Conservation (phyloP, 2,888 invertebrate genomes). For the Chymomyza fuscimana region DNA sequence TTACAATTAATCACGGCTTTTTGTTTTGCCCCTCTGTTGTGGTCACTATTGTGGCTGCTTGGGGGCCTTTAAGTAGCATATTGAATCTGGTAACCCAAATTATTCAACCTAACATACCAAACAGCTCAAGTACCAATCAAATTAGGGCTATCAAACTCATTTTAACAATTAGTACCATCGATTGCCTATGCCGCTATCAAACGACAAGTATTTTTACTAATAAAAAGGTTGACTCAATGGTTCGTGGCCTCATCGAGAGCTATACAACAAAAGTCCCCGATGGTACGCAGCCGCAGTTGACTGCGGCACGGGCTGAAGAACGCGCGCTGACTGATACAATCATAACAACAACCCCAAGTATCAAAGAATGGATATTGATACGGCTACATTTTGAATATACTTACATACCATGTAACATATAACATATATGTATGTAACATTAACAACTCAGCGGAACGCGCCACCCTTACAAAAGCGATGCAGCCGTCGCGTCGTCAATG, state of each 20-base stretch:
- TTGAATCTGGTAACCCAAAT: too few species aligned
- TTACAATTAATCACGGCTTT: constrained; percentile 53
- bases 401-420: not conserved
- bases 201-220: not conserved
- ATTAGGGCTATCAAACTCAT: not conserved
- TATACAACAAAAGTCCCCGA: not conserved
- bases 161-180: too few species aligned
- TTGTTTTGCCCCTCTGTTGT: constrained; percentile 42
- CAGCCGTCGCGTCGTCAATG: not conserved
- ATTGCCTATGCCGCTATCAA: not conserved
- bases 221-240: not conserved
- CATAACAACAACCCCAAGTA: constrained; percentile 31
- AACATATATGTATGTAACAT: not conserved
- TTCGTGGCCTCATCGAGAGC: not conserved
- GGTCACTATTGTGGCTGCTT: constrained; percentile 66
- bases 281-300: not conserved
- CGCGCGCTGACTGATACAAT: not conserved
- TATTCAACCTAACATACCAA: not conserved
- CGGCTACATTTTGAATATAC: constrained; percentile 47
- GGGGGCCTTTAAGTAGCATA: constrained; percentile 27
- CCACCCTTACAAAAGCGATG: not conserved
- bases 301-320: constrained; percentile 39
- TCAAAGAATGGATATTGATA: constrained; percentile 45
- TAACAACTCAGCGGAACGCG: not conserved
- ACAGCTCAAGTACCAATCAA: not conserved